phyloP scores from a whole-genome alignment of 2,113 vertebrate species.

The Holacanthus passer region DNA sequence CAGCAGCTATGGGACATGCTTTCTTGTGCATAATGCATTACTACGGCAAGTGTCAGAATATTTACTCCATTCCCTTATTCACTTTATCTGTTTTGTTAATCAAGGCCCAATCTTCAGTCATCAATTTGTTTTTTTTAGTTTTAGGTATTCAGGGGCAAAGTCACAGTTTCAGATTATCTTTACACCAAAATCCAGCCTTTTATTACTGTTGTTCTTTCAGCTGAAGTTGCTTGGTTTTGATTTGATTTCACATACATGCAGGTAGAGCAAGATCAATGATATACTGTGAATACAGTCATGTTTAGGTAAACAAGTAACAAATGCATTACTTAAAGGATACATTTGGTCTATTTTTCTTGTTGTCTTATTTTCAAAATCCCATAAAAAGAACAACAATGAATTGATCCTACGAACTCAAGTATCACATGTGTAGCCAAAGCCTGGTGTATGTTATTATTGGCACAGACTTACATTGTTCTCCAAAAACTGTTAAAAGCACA shows the following conservation, averaged over 20 bases:
- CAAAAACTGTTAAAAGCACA: background rate
- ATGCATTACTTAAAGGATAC: background rate
- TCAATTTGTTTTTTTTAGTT: background rate
- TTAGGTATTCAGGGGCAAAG: background rate
- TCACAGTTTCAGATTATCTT: slow-evolving; percentile 18
- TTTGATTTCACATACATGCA: background rate
- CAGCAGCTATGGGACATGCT: slow-evolving; percentile 54
- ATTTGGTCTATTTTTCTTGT: background rate
- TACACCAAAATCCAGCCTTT: background rate
- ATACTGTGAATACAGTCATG: background rate
- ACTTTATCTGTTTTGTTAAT: slow-evolving; percentile 38
- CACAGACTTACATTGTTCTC: background rate
- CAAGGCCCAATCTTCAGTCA: background rate
- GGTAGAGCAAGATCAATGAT: background rate
- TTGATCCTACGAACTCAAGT: background rate
- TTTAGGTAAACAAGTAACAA: background rate
- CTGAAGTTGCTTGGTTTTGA: background rate
- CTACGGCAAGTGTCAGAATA: slow-evolving; percentile 43
- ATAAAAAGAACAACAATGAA: background rate
- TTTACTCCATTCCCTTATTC: slow-evolving; percentile 40
- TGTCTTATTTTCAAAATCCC: no score
- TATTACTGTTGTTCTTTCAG: background rate
- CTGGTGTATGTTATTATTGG: background rate
- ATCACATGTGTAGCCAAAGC: background rate
- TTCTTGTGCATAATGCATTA: slow-evolving; percentile 65